Conservation (phyloP, 2,797 vertebrate species). For the Hozukius guyotensis region DNA sequence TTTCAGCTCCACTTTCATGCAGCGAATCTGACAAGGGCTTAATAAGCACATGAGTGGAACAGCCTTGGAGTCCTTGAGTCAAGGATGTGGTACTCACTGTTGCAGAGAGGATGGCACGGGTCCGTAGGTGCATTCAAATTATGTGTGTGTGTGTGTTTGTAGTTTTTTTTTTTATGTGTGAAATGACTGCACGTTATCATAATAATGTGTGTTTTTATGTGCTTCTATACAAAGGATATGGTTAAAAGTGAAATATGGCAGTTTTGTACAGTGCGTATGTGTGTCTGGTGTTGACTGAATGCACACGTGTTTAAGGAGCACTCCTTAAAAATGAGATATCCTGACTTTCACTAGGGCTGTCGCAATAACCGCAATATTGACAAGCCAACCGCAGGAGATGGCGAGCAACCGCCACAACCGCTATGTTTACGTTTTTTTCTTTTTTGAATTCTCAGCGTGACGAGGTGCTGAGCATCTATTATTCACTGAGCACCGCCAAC, state of each 20-base stretch:
- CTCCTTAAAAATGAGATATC: not conserved
- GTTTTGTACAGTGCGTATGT: not conserved
- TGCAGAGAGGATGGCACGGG: not conserved
- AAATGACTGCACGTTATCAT: not conserved
- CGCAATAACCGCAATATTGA: too few relatives aligned
- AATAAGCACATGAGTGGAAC: slow-evolving; percentile 10
- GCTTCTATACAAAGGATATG: not conserved
- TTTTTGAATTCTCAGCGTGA: too few relatives aligned
- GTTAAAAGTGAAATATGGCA: not conserved
- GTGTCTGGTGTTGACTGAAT: not conserved
- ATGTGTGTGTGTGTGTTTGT: not conserved
- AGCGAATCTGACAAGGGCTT: slow-evolving; percentile 16
- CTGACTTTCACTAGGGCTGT: too few relatives aligned
- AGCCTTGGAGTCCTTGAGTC: slow-evolving; percentile 19
- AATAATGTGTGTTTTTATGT: not conserved
- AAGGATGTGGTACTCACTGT: slow-evolving; percentile 21
- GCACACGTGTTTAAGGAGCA: slow-evolving; percentile 10
- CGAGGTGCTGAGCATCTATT: too few relatives aligned
- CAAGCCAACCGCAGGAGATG: too few relatives aligned
- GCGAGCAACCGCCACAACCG: too few relatives aligned
- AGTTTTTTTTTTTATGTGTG: not conserved
- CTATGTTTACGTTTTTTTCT: too few relatives aligned
- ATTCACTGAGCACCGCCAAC: too few relatives aligned
- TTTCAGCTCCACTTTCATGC: slow-evolving; percentile 20
- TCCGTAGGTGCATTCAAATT: not conserved